Evolutionary conservation across 2,797 vertebrate genomes (phyloP).

Genomic region (Halcyon smyrnensis): DNA sequence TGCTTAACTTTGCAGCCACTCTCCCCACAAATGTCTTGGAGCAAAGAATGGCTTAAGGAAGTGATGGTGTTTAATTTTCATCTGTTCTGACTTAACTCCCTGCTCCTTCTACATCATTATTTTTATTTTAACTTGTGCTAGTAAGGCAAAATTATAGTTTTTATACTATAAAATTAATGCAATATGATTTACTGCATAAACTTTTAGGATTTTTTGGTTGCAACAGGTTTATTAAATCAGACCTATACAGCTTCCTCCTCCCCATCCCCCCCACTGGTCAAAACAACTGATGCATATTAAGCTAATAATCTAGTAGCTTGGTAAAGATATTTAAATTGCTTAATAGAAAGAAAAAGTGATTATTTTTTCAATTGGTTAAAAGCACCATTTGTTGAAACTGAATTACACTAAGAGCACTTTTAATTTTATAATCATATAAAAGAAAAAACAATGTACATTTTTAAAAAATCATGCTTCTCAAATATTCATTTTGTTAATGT

Average conservation of each 20-base stretch:
- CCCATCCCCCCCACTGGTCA: neutral
- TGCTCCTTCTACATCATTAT: neutral
- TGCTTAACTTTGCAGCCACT: neutral
- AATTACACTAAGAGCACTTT: conserved; percentile 23
- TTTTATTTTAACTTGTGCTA: neutral
- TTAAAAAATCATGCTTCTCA: neutral
- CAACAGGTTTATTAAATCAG: neutral
- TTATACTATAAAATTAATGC: conserved; percentile 49
- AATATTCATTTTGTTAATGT: conserved; percentile 30
- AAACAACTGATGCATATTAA: conserved; percentile 44
- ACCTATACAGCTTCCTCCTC: neutral
- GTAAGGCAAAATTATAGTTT: conserved; percentile 65
- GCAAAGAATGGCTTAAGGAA: neutral
- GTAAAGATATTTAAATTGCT: conserved; percentile 55
- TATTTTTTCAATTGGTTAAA: conserved; percentile 45
- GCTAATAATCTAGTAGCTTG: conserved; percentile 31
- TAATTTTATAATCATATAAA: conserved; percentile 20
- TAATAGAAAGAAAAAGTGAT: conserved; percentile 52
- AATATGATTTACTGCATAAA: conserved; percentile 54
- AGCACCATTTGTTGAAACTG: conserved; percentile 20
- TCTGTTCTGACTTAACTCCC: neutral
- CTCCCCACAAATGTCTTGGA: neutral
- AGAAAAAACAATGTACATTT: neutral
- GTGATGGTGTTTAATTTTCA: accelerated
- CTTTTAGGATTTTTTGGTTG: conserved; percentile 55